A percentile compares a stretch with the other conserved stretches of the same genome.
Evolutionary conservation across 2,113 vertebrate genomes (phyloP).

Genomic region (Austrofundulus limnaeus): DNA sequence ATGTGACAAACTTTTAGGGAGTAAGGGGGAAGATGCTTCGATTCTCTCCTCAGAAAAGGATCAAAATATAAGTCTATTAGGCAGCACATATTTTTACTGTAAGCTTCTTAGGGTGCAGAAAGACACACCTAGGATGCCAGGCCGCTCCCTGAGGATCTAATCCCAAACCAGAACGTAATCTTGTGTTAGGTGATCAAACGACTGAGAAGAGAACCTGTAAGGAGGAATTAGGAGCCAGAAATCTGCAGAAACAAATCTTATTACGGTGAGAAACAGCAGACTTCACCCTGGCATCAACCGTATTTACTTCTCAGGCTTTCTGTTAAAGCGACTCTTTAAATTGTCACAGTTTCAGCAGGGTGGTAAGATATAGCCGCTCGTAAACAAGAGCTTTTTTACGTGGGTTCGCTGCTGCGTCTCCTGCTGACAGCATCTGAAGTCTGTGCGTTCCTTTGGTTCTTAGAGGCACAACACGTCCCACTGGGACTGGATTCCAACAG

Average conservation of each 20-base stretch:
- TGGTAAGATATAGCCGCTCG: slow-evolving; percentile 31
- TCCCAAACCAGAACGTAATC: slow-evolving; percentile 74
- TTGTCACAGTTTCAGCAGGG: slow-evolving; percentile 44
- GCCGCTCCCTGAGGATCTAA: slow-evolving; percentile 72
- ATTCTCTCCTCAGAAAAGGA: slow-evolving; percentile 58
- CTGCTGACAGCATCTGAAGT: slow-evolving; percentile 54
- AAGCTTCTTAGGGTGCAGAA: slow-evolving; percentile 77
- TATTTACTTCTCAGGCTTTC: slow-evolving; percentile 47
- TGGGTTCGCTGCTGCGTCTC: slow-evolving; percentile 46
- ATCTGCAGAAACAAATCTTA: slow-evolving; percentile 80
- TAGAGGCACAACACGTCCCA: slow-evolving; percentile 37
- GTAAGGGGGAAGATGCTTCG: slow-evolving; percentile 54
- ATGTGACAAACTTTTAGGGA: slow-evolving; percentile 63
- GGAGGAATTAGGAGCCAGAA: slow-evolving; percentile 70
- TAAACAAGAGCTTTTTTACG: slow-evolving; percentile 35
- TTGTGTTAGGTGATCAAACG: slow-evolving; percentile 80
- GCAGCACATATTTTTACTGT: slow-evolving; percentile 65
- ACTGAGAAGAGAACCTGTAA: slow-evolving; percentile 67
- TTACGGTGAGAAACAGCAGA: slow-evolving; percentile 65
- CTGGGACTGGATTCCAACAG: slow-evolving; percentile 36
- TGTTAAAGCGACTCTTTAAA: slow-evolving; percentile 50
- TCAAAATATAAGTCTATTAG: slow-evolving; percentile 76
- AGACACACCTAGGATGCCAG: slow-evolving; percentile 78
- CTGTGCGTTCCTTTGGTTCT: slow-evolving; percentile 28
- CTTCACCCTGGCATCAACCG: slow-evolving; percentile 41